Evolutionary conservation across 2,888 invertebrate genomes (phyloP).

Genomic region (Sarcophaga carnaria): DNA sequence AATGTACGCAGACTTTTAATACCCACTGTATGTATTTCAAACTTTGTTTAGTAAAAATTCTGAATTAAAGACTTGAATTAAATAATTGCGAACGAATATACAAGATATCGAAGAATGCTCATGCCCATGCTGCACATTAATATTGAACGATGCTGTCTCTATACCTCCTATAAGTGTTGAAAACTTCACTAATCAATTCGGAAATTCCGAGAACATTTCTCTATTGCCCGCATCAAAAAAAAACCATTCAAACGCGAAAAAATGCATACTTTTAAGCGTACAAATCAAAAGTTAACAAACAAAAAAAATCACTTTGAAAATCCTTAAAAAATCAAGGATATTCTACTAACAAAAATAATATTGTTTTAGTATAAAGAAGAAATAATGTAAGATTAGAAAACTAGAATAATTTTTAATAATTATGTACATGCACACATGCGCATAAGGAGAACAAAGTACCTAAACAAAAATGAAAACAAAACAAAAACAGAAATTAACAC

Average conservation of each 20-base stretch:
- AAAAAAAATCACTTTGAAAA: neutral
- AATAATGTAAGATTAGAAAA: constrained; percentile 8
- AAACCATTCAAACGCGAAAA: constrained; percentile 58
- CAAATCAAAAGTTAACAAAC: neutral
- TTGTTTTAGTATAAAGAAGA: constrained; percentile 28
- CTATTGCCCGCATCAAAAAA: neutral
- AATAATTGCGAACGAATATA: too few relatives aligned
- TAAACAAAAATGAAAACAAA: constrained; percentile 13
- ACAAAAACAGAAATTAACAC: neutral
- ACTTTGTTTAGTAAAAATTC: too few relatives aligned
- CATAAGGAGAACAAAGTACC: constrained; percentile 35
- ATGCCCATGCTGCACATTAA: too few relatives aligned
- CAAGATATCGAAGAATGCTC: too few relatives aligned
- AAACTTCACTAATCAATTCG: too few relatives aligned
- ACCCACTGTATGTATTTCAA: too few relatives aligned
- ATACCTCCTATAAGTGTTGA: too few relatives aligned
- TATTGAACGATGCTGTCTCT: too few relatives aligned
- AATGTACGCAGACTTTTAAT: too few relatives aligned
- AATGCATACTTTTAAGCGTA: constrained; percentile 54
- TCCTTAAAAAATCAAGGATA: neutral
- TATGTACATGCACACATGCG: neutral
- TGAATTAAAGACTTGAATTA: too few relatives aligned
- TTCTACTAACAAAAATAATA: constrained; percentile 1
- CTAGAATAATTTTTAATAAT: neutral
- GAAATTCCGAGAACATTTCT: neutral